Evolutionary conservation across 2,888 invertebrate genomes (phyloP).

Genomic region (Andrena dorsata): DNA sequence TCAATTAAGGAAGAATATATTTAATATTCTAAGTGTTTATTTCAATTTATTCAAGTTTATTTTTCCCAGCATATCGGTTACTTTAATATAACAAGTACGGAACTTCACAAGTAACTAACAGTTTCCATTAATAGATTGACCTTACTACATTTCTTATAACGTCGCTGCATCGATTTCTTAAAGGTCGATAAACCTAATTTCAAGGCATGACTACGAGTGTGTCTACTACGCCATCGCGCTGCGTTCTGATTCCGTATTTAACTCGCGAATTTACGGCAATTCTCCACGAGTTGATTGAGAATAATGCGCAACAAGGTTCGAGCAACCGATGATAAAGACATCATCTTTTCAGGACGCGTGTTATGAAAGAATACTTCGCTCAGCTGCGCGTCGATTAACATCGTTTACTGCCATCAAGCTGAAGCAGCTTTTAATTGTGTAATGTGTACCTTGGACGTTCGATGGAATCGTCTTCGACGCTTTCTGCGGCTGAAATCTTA

Average conservation of each 20-base stretch:
- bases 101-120: neutral
- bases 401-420: conserved; percentile 19
- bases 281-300: neutral
- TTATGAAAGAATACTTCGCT: conserved; percentile 10
- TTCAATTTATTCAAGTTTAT: too few relatives aligned
- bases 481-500: conserved; percentile 6
- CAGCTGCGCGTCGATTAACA: conserved; percentile 18
- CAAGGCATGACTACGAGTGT: neutral
- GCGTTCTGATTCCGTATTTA: conserved; percentile 1
- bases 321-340: conserved; percentile 13
- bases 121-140: conserved; percentile 7
- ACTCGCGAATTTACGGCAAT: neutral
- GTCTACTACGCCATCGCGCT: neutral
- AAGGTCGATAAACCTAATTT: conserved; percentile 50
- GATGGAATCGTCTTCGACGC: neutral
- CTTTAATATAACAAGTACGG: neutral
- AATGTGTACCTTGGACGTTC: conserved; percentile 13
- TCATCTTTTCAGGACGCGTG: conserved; percentile 4
- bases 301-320: neutral
- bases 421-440: conserved; percentile 22
- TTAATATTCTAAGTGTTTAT: neutral
- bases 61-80: too few relatives aligned
- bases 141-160: conserved; percentile 13
- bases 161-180: conserved; percentile 28
- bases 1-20: neutral